A percentile compares a stretch with the other conserved stretches of the same genome.
Conservation (phyloP, 2,797 vertebrate species). For the Cryptoblepharus egeriae region DNA sequence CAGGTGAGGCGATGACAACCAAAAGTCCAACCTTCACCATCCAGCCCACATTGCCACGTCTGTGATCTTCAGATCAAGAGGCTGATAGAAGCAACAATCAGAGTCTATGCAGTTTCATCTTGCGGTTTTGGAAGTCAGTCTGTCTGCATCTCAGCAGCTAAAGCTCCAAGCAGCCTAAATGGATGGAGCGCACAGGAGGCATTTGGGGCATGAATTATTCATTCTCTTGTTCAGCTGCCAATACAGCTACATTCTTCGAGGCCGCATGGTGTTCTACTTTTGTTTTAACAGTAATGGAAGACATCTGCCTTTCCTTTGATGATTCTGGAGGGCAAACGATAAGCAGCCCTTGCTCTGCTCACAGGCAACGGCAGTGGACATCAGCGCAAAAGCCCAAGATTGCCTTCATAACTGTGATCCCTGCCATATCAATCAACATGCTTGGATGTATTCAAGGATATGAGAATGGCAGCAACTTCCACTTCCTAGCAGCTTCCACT, state of each 20-base stretch:
- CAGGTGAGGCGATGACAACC: background rate
- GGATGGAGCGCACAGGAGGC: slow-evolving; percentile 55
- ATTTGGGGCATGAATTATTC: slow-evolving; percentile 60
- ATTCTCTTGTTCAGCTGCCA: slow-evolving; percentile 53
- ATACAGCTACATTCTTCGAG: slow-evolving; percentile 52
- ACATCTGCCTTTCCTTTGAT: background rate
- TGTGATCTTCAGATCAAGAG: slow-evolving; percentile 24
- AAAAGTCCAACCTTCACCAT: slow-evolving; percentile 20
- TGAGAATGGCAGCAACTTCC: slow-evolving; percentile 17
- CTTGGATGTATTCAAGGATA: slow-evolving; percentile 28
- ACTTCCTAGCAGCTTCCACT: background rate
- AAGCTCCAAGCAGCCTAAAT: slow-evolving; percentile 38
- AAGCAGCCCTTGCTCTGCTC: slow-evolving; percentile 45
- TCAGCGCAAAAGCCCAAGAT: slow-evolving; percentile 16
- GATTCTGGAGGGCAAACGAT: slow-evolving; percentile 44
- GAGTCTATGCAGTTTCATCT: background rate
- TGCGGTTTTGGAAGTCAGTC: slow-evolving; percentile 31
- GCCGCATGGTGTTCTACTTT: background rate
- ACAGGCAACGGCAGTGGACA: background rate
- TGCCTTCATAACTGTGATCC: slow-evolving; percentile 48
- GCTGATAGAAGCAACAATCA: background rate
- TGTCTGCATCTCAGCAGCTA: slow-evolving; percentile 44
- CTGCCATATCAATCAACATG: slow-evolving; percentile 20
- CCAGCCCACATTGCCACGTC: background rate
- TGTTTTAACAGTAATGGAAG: slow-evolving; percentile 63